These are phyloP conservation scores for Phoxinus phoxinus DNA, from an alignment of 2,113 vertebrate genomes.

Conservation along the genomic window DNA sequence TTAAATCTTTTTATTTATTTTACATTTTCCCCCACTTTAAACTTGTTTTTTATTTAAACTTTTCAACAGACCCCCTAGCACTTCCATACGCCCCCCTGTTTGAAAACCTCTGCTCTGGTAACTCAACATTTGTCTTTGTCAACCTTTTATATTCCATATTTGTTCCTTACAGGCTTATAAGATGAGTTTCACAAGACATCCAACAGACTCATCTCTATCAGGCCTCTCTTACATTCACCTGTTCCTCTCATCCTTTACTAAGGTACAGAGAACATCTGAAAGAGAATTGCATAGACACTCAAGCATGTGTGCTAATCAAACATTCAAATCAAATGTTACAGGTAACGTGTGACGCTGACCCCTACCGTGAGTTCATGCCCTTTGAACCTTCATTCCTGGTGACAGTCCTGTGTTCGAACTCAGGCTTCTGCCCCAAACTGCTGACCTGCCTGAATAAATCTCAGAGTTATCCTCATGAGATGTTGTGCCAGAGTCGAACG, in stretches of 20 bases:
- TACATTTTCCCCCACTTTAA: no score
- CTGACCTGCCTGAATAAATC: constrained; percentile 65
- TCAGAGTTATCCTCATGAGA: constrained; percentile 44
- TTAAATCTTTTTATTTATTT: background rate
- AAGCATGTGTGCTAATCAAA: background rate
- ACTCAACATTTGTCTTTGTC: background rate
- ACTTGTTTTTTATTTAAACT: background rate
- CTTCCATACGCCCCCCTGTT: no score
- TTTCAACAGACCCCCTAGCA: no score
- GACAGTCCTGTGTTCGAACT: constrained; percentile 68
- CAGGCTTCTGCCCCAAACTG: constrained; percentile 66
- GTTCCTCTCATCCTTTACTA: constrained; percentile 74
- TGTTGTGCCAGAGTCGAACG: constrained; percentile 14
- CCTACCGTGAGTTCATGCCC: constrained; percentile 68
- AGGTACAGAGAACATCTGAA: constrained; percentile 64
- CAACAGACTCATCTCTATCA: constrained; percentile 69
- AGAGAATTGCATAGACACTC: background rate
- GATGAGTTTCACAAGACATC: constrained; percentile 61
- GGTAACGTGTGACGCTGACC: constrained; percentile 72
- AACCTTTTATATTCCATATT: background rate
- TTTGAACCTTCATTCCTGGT: constrained; percentile 75
- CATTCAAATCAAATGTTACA: constrained; percentile 52
- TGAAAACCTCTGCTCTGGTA: no score
- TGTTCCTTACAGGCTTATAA: constrained; percentile 71
- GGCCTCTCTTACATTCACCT: constrained; percentile 69